Base-by-base conservation (phyloP, 2,113 vertebrate genomes). In the Lophius piscatorius region DNA sequence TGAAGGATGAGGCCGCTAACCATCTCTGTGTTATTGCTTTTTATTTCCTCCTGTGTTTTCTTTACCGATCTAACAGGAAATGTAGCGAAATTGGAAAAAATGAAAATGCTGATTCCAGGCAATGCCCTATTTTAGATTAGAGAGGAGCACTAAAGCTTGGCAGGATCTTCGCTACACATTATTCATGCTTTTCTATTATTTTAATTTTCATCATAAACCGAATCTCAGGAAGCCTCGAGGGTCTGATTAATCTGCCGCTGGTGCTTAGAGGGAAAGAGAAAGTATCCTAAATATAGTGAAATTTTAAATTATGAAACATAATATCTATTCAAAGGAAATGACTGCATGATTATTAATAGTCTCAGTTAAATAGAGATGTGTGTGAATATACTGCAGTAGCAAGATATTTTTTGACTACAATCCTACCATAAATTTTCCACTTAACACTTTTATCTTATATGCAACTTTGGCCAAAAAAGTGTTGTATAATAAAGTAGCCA, bases 161-260 rank as follows among this genome's bases (percentile, higher is more conserved):
- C 58, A 49, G 54, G 23, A 34, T 23, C 13, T 13, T 40, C n/a
- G 21, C 49, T 41, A 41, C 40, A 49, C 41, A 54, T 65, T 54
- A 70, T 84, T 62, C 46, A 78, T 84, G 76, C 67, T n/a, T n/a
- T n/a, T 38, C 62, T 77, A 62, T 46, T 38, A 31, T 75, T 74
- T 69, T 57, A 47, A 51, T 62, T 59, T 24, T 28, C n/a, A 67
- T 31, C 23, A 21, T 54, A 52, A 63, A 70, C 28, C 18, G 22
- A 41, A 10, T 41, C 29, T 62, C 39, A 0, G 39, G 40, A 38
- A 34, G 28, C 45, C 46, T 23, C 1, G 20, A 16, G 45, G n/a
- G 12, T 1, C n/a, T 20, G 6, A 7, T 44, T 68, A 17, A 57
- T 79, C 72, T 72, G 45, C 36, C 9, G 2, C 48, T 41, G 55